Evolutionary conservation across 2,113 vertebrate species (phyloP).

Genomic region (Nothocercus nigrocapillus): DNA sequence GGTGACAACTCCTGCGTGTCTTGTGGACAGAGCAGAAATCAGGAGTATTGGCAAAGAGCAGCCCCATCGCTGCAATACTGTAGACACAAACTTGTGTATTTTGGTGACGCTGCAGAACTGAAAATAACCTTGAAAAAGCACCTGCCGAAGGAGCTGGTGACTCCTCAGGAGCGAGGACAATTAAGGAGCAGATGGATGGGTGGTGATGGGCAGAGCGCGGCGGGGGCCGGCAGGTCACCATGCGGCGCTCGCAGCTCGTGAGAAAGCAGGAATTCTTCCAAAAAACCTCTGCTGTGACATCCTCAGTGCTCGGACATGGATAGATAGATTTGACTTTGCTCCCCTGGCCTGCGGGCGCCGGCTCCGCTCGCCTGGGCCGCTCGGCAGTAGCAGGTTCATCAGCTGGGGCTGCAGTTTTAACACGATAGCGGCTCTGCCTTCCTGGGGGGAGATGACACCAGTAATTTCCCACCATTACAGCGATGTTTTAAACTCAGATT

Average conservation of each 20-base stretch:
- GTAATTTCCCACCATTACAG: background rate
- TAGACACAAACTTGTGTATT: background rate
- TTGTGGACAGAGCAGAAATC: background rate
- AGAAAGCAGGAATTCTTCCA: background rate
- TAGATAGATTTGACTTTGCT: background rate
- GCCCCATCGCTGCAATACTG: background rate
- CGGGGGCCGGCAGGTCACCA: background rate
- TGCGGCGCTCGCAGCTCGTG: rapidly evolving
- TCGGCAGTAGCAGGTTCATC: background rate
- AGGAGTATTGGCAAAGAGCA: background rate
- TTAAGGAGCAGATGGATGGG: background rate
- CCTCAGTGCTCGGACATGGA: background rate
- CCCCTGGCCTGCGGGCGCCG: rapidly evolving
- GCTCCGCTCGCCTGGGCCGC: background rate
- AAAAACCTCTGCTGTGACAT: background rate
- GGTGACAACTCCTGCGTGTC: rapidly evolving
- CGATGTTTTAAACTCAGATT: background rate
- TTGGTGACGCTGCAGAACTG: background rate
- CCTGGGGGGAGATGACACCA: background rate
- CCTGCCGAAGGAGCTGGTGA: background rate
- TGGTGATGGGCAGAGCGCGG: rapidly evolving
- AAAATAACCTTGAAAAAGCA: background rate
- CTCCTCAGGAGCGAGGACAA: background rate
- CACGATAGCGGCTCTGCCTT: background rate
- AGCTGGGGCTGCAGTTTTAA: background rate